These are phyloP conservation scores for Procavia capensis DNA, from an alignment of 2,113 vertebrate species.

Conservation along the genomic window DNA sequence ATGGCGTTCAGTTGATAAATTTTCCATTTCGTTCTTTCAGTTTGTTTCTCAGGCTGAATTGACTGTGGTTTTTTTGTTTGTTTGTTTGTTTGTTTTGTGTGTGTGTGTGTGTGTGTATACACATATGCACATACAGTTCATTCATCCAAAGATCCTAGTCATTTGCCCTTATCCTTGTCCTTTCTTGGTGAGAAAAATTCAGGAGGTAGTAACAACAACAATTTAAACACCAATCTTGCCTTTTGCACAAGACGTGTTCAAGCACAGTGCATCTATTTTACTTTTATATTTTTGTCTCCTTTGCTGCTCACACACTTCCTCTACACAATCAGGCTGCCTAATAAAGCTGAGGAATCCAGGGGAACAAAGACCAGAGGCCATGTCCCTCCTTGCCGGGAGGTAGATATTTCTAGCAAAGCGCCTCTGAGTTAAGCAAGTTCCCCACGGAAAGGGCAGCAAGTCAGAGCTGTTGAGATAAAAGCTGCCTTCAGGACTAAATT, in stretches of 20 bases:
- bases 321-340: not conserved
- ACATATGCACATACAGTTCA: not conserved
- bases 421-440: not conserved
- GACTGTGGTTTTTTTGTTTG: too few species aligned
- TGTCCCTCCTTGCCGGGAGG: not conserved
- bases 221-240: not conserved
- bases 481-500: constrained; percentile 65
- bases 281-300: not conserved
- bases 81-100: not conserved
- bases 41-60: not conserved
- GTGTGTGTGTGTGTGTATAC: not conserved
- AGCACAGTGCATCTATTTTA: not conserved
- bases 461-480: constrained; percentile 63
- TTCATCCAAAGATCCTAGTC: not conserved
- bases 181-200: not conserved
- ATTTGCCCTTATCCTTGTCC: not conserved
- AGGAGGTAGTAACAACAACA: not conserved
- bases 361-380: constrained; percentile 39
- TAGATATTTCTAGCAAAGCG: not conserved
- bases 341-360: not conserved
- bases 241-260: not conserved
- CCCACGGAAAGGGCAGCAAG: not conserved
- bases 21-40: not conserved
- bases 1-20: not conserved
- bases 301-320: not conserved